These are phyloP conservation scores for Sapayoa aenigma DNA, from an alignment of 2,113 vertebrate genomes.

Conservation along the genomic window DNA sequence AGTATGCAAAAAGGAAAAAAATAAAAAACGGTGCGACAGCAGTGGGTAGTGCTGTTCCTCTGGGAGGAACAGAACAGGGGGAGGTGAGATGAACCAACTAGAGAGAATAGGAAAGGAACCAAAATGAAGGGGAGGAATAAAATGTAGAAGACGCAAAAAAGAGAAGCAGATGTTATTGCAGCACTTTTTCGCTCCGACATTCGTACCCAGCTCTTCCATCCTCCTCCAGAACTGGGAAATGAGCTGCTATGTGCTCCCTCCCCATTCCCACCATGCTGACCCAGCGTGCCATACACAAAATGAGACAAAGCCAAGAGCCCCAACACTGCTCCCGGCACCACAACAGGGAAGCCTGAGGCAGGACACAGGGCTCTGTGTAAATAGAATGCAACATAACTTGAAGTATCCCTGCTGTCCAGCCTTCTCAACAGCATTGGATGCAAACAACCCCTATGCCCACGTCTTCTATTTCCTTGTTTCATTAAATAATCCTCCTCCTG, in stretches of 20 bases:
- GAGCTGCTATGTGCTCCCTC: background rate
- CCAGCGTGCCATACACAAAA: background rate
- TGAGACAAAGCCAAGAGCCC: background rate
- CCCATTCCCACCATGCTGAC: background rate
- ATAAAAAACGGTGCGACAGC: constrained; percentile 47
- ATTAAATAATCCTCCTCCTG: background rate
- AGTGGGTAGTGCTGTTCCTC: constrained; percentile 67
- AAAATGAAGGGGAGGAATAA: constrained; percentile 63
- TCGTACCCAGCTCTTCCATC: constrained; percentile 9
- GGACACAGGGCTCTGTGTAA: background rate
- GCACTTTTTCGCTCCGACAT: constrained; percentile 44
- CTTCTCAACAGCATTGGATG: background rate
- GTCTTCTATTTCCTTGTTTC: background rate
- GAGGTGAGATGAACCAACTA: constrained; percentile 66
- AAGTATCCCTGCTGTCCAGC: background rate
- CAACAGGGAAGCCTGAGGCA: background rate
- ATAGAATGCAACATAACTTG: background rate
- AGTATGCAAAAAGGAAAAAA: constrained; percentile 24
- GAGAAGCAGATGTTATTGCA: constrained; percentile 64
- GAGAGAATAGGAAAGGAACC: constrained; percentile 62
- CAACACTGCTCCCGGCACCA: accelerated
- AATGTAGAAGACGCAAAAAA: constrained; percentile 53
- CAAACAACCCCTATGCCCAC: background rate
- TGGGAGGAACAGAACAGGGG: constrained; percentile 66
- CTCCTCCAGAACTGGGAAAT: constrained; percentile 19